Base-by-base conservation (phyloP, 2,113 vertebrate species). In the Cynopterus brachyotis region DNA sequence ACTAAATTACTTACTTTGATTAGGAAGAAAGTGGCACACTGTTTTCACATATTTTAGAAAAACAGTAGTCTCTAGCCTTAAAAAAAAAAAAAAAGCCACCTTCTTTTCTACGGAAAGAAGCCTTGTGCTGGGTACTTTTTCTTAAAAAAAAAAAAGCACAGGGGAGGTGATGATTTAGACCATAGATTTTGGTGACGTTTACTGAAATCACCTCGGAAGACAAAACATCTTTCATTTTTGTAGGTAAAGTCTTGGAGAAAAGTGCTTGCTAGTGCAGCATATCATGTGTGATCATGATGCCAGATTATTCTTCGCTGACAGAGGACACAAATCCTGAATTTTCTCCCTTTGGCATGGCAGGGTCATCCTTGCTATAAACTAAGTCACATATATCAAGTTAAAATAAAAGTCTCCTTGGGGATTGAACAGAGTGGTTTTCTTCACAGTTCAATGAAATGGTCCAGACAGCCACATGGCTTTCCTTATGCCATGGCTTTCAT, bases 231-330 rank as follows among this genome's bases (percentile, higher is more conserved):
- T 91, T 97, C 79, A 93, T 45, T 53, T 91, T 24, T 75, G 45
- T 35, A 72, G 91, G 62, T 37, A 79, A 42, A 94, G 20, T 42
- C 73, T 96, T 92, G 62, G 69, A 94, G 83, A 55, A 93, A 97
- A 95, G 62, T 86, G 50, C 32, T n/a, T 42, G 9, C 17, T 26
- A 26, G 20, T 37, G 6, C n/a, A 67, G n/a, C 45, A 70, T 79
- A 91, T 83, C 47, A 79, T 37, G 15, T 83, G 26, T 60, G 73
- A 55, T 79, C 28, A 53, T 72, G 40, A 87, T 88, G 30, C 17
- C 32, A 76, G 45, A 70, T 86, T 76, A 55, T 55, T 94, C 50
- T 97, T 96, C 40, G 37, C 70, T 76, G 69, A 87, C 64, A 57
- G 53, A 60, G 42, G 32, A 81, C 70, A 95, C 79, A 95, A 76